A percentile compares a stretch with the other conserved stretches of the same genome.
phyloP scores from a whole-genome alignment of 2,113 vertebrate genomes.

The Rana temporaria region DNA sequence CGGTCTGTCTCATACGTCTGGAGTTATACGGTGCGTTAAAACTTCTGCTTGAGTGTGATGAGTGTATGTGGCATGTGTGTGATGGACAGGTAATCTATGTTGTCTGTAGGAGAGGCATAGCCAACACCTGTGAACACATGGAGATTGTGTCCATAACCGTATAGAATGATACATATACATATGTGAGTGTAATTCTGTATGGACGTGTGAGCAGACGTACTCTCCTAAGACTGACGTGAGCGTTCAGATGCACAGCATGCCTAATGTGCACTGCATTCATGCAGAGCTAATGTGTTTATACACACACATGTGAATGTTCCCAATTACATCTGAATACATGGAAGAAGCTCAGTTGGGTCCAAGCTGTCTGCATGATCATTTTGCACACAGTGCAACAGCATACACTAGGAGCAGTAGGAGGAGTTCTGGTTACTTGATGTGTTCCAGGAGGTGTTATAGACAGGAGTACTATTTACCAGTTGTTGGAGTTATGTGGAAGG shows the following conservation, averaged over 20 bases:
- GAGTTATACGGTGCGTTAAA: slow-evolving; percentile 56
- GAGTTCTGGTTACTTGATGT: slow-evolving; percentile 2
- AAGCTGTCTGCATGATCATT: slow-evolving; percentile 12
- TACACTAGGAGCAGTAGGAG: not conserved
- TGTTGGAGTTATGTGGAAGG: not conserved
- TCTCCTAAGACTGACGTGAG: not conserved
- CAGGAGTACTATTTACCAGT: not conserved
- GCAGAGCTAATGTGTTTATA: not conserved
- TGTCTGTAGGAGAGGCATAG: not conserved
- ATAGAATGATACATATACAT: not conserved
- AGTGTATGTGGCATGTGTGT: slow-evolving; percentile 25
- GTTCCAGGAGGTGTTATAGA: not conserved
- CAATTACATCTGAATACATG: not conserved
- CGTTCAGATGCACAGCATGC: not conserved
- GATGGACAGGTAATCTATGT: not conserved
- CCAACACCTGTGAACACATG: not conserved
- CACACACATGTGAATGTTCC: not conserved
- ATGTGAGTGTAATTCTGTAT: slow-evolving; percentile 5
- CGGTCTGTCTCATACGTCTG: slow-evolving; percentile 46
- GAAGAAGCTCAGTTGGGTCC: not conserved
- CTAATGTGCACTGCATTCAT: not conserved
- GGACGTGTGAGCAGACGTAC: not conserved
- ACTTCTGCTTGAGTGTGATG: slow-evolving; percentile 43
- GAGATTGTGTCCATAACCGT: not conserved
- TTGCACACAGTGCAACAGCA: not conserved